Evolutionary conservation across 2,797 vertebrate genomes (phyloP).

Genomic region (Eptatretus atami): DNA sequence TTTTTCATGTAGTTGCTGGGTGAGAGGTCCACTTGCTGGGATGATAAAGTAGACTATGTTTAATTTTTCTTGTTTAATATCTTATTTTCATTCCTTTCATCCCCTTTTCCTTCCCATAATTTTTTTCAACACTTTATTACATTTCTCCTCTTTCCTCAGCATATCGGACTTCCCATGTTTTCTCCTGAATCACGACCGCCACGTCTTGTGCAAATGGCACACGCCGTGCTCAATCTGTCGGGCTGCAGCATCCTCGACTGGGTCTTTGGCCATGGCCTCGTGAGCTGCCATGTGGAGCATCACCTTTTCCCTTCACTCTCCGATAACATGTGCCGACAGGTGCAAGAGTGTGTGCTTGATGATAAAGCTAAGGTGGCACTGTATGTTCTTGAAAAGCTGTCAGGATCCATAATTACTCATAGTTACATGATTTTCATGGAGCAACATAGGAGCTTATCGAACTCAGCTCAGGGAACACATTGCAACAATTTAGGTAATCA

Average conservation of each 20-base stretch:
- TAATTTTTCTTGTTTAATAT: too few relatives aligned
- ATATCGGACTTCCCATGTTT: constrained; percentile 70
- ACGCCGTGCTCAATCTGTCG: constrained; percentile 50
- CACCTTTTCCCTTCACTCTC: constrained; percentile 64
- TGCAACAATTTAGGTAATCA: too few relatives aligned
- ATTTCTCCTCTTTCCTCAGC: constrained; percentile 17
- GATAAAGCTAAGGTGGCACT: too few relatives aligned
- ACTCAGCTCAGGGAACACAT: too few relatives aligned
- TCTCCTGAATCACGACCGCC: constrained; percentile 23
- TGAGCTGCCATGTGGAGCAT: constrained; percentile 77
- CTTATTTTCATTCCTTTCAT: neutral
- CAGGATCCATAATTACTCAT: too few relatives aligned
- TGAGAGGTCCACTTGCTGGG: too few relatives aligned
- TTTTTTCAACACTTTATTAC: neutral
- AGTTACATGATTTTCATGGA: too few relatives aligned
- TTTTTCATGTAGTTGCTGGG: too few relatives aligned
- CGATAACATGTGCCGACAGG: constrained; percentile 80
- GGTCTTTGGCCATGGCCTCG: constrained; percentile 53
- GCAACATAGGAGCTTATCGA: too few relatives aligned
- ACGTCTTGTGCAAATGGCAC: constrained; percentile 47
- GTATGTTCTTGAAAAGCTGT: too few relatives aligned
- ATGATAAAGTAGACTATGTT: too few relatives aligned
- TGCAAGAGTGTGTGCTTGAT: constrained; percentile 10
- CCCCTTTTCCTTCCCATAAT: neutral
- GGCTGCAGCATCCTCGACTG: constrained; percentile 41